Evolutionary conservation across 2,113 vertebrate genomes (phyloP).

Genomic region (Oreochromis tanganicae): DNA sequence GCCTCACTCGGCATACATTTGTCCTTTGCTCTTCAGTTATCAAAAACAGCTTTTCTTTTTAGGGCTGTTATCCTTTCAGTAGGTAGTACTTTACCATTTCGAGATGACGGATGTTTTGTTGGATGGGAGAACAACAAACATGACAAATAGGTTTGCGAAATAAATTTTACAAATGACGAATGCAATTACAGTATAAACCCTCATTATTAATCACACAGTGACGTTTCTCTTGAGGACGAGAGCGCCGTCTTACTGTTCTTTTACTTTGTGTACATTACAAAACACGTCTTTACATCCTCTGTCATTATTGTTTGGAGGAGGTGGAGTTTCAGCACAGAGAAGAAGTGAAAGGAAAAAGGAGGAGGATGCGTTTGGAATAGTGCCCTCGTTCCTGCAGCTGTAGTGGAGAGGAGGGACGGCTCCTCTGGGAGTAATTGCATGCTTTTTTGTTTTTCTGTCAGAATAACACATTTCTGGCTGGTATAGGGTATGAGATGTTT

Average conservation of each 20-base stretch:
- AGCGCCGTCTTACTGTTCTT: not conserved
- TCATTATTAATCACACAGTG: not conserved
- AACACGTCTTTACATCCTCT: not conserved
- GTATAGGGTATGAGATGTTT: conserved; percentile 44
- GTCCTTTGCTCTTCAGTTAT: not conserved
- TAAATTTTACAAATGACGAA: not conserved
- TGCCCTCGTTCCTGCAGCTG: conserved; percentile 63
- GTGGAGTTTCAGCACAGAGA: conserved; percentile 1
- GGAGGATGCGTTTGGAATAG: conserved; percentile 37
- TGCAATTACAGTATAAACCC: not conserved
- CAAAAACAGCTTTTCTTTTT: not conserved
- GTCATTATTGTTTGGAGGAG: conserved; percentile 8
- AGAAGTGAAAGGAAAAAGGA: not conserved
- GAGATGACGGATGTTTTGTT: not conserved
- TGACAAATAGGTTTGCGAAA: not conserved
- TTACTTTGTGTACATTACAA: not conserved
- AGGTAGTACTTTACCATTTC: not conserved
- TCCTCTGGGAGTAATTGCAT: conserved; percentile 59
- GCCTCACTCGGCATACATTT: not conserved
- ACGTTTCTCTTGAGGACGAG: not conserved
- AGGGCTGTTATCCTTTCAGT: not conserved
- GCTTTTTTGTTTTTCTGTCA: conserved; percentile 56
- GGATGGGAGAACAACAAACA: not conserved
- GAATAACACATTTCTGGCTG: conserved; percentile 58
- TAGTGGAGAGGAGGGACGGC: conserved; percentile 36